phyloP scores from a whole-genome alignment of 2,888 invertebrate species.

The Ochropleura leucogaster region DNA sequence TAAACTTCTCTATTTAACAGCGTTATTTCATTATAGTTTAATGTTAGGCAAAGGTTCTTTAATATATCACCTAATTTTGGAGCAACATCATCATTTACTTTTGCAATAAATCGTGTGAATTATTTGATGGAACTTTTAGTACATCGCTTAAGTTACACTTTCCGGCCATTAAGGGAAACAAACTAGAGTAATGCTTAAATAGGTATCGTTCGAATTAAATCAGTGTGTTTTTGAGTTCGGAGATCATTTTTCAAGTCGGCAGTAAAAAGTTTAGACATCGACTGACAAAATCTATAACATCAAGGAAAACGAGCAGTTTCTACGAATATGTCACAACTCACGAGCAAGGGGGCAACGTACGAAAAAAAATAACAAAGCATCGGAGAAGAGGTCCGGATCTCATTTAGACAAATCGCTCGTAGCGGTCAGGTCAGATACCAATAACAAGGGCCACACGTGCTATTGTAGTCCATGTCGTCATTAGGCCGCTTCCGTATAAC shows the following conservation, averaged over 20 bases:
- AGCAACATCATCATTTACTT: slow-evolving; percentile 59
- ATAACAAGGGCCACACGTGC: slow-evolving; percentile 88
- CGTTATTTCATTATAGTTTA: slow-evolving; percentile 79
- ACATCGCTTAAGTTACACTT: slow-evolving; percentile 23
- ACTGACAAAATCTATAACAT: slow-evolving; percentile 53
- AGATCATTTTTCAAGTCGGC: slow-evolving; percentile 18
- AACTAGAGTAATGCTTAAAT: slow-evolving; percentile 26
- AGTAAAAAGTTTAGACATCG: slow-evolving; percentile 48
- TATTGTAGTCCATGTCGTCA: slow-evolving; percentile 88
- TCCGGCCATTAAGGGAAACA: slow-evolving; percentile 39
- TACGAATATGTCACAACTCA: slow-evolving; percentile 70
- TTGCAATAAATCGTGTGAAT: slow-evolving; percentile 54
- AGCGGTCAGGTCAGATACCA: slow-evolving; percentile 90
- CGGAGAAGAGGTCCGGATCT: slow-evolving; percentile 86
- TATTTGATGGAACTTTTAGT: slow-evolving; percentile 46
- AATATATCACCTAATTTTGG: slow-evolving; percentile 65
- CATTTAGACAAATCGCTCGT: slow-evolving; percentile 90
- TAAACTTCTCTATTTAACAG: slow-evolving; percentile 76
- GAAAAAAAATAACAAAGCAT: slow-evolving; percentile 85
- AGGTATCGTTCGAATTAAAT: slow-evolving; percentile 23
- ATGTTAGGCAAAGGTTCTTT: slow-evolving; percentile 70
- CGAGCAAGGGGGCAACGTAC: slow-evolving; percentile 65
- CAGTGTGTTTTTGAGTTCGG: slow-evolving; percentile 17
- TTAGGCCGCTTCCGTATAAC: slow-evolving; percentile 87
- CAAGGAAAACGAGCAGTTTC: slow-evolving; percentile 58